phyloP scores from a whole-genome alignment of 2,113 vertebrate species.

The Macheiramphus alcinus region DNA sequence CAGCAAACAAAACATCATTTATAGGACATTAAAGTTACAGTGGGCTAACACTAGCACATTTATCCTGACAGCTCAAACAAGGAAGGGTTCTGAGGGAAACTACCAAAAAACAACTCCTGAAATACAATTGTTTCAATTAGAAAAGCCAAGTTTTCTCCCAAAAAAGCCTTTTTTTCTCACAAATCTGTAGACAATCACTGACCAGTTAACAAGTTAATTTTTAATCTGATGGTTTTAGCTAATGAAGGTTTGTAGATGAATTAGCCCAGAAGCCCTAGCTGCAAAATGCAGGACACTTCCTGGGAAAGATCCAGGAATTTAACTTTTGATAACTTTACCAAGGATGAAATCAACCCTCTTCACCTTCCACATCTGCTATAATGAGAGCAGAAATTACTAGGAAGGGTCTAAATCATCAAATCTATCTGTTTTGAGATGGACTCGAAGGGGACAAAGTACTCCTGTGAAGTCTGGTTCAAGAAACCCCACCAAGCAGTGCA shows the following conservation, averaged over 20 bases:
- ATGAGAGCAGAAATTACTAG: background rate
- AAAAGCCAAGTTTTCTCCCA: background rate
- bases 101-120: background rate
- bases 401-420: background rate
- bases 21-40: background rate
- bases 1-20: background rate
- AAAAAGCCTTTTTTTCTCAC: background rate
- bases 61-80: background rate
- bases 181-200: background rate
- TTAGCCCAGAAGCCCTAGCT: background rate
- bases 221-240: background rate
- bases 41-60: rapidly evolving
- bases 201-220: background rate
- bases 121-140: background rate
- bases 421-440: background rate
- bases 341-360: background rate
- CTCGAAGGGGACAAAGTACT: background rate
- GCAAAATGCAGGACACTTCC: background rate
- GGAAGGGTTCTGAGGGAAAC: background rate
- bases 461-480: background rate
- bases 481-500: background rate
- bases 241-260: background rate
- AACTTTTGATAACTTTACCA: background rate
- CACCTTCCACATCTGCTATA: background rate
- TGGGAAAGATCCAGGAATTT: background rate